Evolutionary conservation across 1,140 invertebrate genomes (phyloP), one percentile per base, ranked within the genome.

Genomic region (Sinonovacula constricta): DNA sequence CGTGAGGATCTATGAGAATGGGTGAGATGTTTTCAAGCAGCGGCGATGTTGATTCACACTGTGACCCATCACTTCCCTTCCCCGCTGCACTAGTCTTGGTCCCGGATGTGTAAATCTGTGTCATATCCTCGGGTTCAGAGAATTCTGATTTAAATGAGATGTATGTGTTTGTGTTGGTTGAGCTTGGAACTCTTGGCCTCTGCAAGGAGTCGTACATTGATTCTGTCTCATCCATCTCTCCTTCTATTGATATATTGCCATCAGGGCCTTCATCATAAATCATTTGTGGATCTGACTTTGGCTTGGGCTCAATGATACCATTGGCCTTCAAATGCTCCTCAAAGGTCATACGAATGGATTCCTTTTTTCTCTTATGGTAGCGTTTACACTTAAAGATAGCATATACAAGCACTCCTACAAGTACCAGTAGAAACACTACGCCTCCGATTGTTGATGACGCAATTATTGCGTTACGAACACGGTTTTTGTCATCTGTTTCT

Each of bases 71-170:
- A 81, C 80, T 72, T 76, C 72, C 33, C 65, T 80, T 75, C 36
- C 36, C 33, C 26, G 45, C 36, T n/a, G 65, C 63, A 76, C 56
- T 56, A 26, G 53, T 76, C 24, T 57, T 67, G 36, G 62, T 57
- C 30, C 57, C 36, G 53, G 49, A 51, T 34, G 74, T 49, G 63
- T 75, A 81, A 72, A 59, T 65, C 66, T 31, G 67, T 36, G 30
- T 68, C 31, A 68, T 57, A n/a, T 83, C 80, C 7, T 79, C 83
- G 0, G 83, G 83, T 30, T 85, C 82, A 24, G 85, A 81, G 54
- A 85, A 65, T 66, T 86, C 83, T 31, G 81, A 83, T 45, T 81
- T 84, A 74, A 86, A 86, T 56, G 85, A 86, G 15, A 86, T 81
- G 56, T 86, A 86, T n/a, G 83, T 86, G 75, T 86, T 84, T 22